Percentiles rank a stretch among this genome's conserved stretches.
Conservation (phyloP, 2,113 vertebrate species). For the Ascaphus truei region DNA sequence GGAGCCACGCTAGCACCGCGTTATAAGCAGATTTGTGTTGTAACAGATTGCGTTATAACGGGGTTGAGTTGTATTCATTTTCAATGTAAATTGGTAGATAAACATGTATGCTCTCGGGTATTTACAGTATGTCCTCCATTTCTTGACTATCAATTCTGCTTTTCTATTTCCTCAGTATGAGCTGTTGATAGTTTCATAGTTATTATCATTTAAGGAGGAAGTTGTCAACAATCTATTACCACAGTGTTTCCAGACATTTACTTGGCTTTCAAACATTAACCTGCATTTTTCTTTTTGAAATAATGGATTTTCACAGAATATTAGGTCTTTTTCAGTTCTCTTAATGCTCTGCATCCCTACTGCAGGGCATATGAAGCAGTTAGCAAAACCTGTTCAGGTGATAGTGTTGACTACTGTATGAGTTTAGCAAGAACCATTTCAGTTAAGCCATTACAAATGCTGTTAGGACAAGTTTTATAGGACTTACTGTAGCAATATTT, state of each 20-base stretch:
- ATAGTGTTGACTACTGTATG: not conserved
- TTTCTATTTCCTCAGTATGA: no score
- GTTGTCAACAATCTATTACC: not conserved
- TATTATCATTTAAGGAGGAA: no score
- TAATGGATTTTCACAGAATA: conserved; percentile 14
- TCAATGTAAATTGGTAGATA: no score
- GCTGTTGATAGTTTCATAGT: no score
- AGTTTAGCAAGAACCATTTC: not conserved
- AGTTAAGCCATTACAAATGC: conserved; percentile 13
- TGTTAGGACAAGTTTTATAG: not conserved
- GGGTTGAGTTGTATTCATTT: no score
- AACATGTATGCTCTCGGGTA: no score
- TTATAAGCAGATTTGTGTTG: no score
- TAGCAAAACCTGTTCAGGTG: not conserved
- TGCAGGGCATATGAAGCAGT: not conserved
- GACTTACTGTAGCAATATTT: not conserved
- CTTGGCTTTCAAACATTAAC: not conserved
- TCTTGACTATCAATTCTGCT: no score
- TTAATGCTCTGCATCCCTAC: not conserved
- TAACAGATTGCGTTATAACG: no score
- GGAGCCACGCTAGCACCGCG: no score
- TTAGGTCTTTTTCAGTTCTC: not conserved
- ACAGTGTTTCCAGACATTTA: not conserved
- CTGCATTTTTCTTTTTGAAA: not conserved
- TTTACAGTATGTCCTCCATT: no score